Evolutionary conservation across 2,888 invertebrate genomes (phyloP).

Genomic region (Lumbricus terrestris): DNA sequence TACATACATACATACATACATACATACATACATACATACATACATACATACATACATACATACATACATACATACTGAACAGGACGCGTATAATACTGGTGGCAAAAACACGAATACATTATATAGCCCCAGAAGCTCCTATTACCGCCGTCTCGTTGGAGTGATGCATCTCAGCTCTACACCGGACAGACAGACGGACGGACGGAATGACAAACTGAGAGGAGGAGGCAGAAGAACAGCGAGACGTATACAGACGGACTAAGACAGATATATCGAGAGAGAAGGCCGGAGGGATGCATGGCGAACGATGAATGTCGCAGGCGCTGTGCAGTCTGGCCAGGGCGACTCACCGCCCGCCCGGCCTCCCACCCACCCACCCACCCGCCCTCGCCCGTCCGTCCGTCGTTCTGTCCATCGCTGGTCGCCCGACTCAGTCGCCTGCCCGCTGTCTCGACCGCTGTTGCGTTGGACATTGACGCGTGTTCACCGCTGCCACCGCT

Average conservation of each 20-base stretch:
- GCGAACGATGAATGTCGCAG: not conserved
- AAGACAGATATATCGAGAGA: not conserved
- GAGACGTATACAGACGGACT: not conserved
- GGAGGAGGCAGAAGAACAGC: not conserved
- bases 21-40: slow-evolving; percentile 13
- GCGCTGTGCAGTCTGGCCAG: not conserved
- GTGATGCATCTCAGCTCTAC: not conserved
- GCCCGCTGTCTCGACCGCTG: not conserved
- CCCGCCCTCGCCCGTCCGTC: no score
- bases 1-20: slow-evolving; percentile 23
- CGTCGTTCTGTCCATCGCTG: not conserved
- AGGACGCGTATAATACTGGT: no score
- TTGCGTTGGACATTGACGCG: not conserved
- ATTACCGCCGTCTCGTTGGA: not conserved
- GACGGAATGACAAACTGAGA: not conserved
- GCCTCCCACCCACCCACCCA: not conserved
- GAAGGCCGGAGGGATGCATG: no score
- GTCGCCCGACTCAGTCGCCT: not conserved
- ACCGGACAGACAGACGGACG: not conserved
- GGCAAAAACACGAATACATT: no score
- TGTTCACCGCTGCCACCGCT: not conserved
- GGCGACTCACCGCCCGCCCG: not conserved
- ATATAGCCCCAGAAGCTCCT: not conserved
- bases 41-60: not conserved
- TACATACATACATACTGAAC: not conserved